Evolutionary conservation across 2,113 vertebrate genomes (phyloP), one percentile per base, ranked within the genome.

Genomic region (Vanacampus margaritifer): DNA sequence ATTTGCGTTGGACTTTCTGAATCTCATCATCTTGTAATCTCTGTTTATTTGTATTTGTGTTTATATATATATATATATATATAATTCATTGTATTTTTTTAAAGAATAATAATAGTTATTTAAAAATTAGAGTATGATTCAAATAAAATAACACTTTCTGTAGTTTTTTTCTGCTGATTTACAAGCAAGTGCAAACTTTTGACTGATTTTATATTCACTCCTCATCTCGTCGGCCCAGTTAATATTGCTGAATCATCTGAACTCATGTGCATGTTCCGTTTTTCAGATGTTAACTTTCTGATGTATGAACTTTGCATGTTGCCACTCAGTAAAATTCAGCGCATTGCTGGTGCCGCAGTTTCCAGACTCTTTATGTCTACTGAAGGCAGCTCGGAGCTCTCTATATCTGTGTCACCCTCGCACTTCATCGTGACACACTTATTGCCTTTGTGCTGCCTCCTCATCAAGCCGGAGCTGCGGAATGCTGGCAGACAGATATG

Each of bases 301-400:
- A 54, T 43, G 60, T 16, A 62, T 62, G 60, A 43, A 43, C 37
- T 78, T 71, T 58, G 71, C 48, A 53, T 48, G 74, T 62, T 59
- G 69, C 70, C 79, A 81, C 74, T 64, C 76, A 76, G 70, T 63
- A 74, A 79, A 71, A 78, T 68, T 63, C 72, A 66, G 68, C 71
- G 68, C 75, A 76, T 76, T 51, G 67, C 67, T 51, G 43, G 64
- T 79, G 71, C 60, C 70, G 79, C 79, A 78, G 57, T 80, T 81
- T 84, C 65, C 46, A 56, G 7, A 3, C 68, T 66, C 56, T 69
- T 70, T 43, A 17, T 43, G 60, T 62, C 39, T 43, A 62, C 37
- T 75, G 70, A 79, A 61, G 67, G 75, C 65, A 76, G 51, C 36
- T 59, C 46, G 12, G 54, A 63, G 51, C n/a, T 51, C 36, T 50